Conservation (phyloP, 30 jellyfish, hydroid and myxozoan genomes). For the Pseudorhiza aurosa region DNA sequence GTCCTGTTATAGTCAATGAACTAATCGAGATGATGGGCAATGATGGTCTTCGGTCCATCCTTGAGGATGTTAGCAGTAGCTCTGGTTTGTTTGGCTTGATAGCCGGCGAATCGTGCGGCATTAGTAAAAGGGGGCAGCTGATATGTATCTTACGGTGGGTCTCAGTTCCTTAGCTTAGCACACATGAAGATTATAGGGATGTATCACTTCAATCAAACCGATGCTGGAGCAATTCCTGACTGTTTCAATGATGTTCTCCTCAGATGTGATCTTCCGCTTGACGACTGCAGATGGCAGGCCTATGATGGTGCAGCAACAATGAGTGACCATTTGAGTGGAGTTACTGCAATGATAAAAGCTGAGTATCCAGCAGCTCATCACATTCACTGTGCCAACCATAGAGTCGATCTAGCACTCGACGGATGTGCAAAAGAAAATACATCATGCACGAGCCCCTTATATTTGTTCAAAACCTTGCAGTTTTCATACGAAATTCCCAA, state of each 20-base stretch:
- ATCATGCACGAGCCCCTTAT: conserved; percentile 6
- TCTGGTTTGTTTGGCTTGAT: conserved; percentile 41
- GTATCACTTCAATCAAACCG: conserved; percentile 24
- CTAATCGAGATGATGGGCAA: conserved; percentile 37
- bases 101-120: conserved; percentile 46
- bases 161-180: conserved; percentile 23
- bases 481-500: conserved; percentile 42
- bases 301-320: conserved; percentile 53
- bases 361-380: conserved; percentile 42
- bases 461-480: conserved; percentile 46
- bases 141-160: conserved; percentile 36
- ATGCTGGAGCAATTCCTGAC: conserved; percentile 26
- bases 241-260: conserved; percentile 29
- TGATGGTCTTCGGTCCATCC: conserved; percentile 26
- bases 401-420: conserved; percentile 41
- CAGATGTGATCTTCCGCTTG: conserved; percentile 20
- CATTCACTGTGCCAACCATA: conserved; percentile 50
- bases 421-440: conserved; percentile 42
- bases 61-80: conserved; percentile 17
- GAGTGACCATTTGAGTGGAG: conserved; percentile 53
- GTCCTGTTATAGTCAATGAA: conserved; percentile 32
- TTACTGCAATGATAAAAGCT: conserved; percentile 31
- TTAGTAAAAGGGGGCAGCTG: conserved; percentile 41
- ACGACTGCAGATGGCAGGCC: conserved; percentile 44
- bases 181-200: conserved; percentile 37